These are phyloP conservation scores for Lepidocyrtinus sp. DNA, from an alignment of 2,888 invertebrate species.

Conservation along the genomic window DNA sequence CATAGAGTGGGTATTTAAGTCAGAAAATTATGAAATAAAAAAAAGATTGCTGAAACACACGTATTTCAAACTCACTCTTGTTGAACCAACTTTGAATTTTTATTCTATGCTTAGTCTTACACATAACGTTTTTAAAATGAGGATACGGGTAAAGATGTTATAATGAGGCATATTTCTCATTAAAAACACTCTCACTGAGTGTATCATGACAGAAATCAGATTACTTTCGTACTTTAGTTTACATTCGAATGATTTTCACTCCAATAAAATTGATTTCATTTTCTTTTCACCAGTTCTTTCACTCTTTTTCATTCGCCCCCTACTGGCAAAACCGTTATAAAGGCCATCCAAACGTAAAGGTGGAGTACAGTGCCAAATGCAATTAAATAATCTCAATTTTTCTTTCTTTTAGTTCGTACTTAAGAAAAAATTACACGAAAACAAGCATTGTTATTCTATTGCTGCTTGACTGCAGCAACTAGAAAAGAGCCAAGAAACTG, in stretches of 20 bases:
- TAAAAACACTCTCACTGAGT: background rate
- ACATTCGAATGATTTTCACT: background rate
- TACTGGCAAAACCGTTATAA: conserved; percentile 42
- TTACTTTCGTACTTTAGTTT: background rate
- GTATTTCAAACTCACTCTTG: no score
- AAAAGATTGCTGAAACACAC: background rate
- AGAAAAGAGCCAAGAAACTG: no score
- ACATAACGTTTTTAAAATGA: no score
- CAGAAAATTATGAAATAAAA: background rate
- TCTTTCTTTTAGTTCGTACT: conserved; percentile 8
- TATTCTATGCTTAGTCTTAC: no score
- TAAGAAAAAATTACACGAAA: background rate
- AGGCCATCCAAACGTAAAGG: conserved; percentile 48
- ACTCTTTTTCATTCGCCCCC: conserved; percentile 24
- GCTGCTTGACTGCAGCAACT: no score
- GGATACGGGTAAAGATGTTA: no score
- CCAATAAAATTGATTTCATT: conserved; percentile 18
- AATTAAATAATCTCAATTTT: conserved; percentile 40
- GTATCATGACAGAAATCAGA: background rate
- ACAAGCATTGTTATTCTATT: background rate
- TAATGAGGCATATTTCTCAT: no score
- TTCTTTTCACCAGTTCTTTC: conserved; percentile 28
- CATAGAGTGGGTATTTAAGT: no score
- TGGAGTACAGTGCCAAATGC: conserved; percentile 43
- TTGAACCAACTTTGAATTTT: no score